Evolutionary conservation across 2,113 vertebrate genomes (phyloP).

Genomic region (Pterocles gutturalis): DNA sequence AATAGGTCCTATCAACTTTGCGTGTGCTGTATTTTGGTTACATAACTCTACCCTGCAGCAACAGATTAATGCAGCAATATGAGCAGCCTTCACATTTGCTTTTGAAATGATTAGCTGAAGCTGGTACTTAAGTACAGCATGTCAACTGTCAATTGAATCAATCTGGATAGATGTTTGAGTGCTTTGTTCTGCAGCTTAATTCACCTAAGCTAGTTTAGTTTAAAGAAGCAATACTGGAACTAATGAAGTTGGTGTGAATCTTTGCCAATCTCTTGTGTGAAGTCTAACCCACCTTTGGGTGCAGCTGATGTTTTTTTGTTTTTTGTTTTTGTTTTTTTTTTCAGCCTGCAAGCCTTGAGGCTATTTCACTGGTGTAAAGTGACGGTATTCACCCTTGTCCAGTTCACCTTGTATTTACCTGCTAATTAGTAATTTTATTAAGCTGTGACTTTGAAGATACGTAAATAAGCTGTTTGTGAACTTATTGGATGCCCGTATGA

Average conservation of each 20-base stretch:
- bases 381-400: not conserved
- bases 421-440: not conserved
- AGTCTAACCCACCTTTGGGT: not conserved
- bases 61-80: not conserved
- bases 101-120: not conserved
- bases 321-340: not conserved
- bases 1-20: not conserved
- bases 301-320: not conserved
- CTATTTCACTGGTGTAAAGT: not conserved
- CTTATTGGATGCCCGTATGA: rapidly evolving
- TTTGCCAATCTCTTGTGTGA: not conserved
- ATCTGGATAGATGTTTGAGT: not conserved
- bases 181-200: not conserved
- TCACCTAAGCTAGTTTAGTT: not conserved
- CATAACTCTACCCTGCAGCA: not conserved
- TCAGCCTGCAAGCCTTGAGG: not conserved
- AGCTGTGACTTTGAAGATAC: not conserved
- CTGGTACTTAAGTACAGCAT: not conserved
- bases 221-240: not conserved
- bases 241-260: not conserved
- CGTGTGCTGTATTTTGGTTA: not conserved
- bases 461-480: not conserved
- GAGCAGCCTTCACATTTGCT: not conserved
- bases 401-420: not conserved
- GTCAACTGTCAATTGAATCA: not conserved